Evolutionary conservation across 1,140 invertebrate genomes (phyloP).

Genomic region (Lordiphosa stackelbergi): DNA sequence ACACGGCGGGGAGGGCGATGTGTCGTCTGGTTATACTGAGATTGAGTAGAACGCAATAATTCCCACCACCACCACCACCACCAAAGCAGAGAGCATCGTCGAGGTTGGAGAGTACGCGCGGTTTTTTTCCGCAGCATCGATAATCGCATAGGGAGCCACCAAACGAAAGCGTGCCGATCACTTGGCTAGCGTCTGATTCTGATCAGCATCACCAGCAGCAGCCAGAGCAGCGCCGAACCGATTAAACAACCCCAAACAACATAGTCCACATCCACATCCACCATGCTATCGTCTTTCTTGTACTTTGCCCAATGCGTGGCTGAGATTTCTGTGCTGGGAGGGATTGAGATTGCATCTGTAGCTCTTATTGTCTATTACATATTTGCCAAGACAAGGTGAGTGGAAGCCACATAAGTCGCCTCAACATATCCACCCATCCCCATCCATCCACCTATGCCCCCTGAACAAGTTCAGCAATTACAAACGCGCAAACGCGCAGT

Average conservation of each 20-base stretch:
- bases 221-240: constrained; percentile 13
- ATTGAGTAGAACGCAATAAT: constrained; percentile 66
- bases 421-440: background rate
- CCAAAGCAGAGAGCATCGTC: constrained; percentile 35
- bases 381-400: constrained; percentile 75
- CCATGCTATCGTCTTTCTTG: constrained; percentile 53
- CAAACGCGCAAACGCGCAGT: too few relatives aligned
- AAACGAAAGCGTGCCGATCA: too few relatives aligned
- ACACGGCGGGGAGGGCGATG: constrained; percentile 36
- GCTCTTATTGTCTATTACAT: constrained; percentile 70
- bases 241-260: constrained; percentile 1
- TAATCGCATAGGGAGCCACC: background rate
- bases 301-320: constrained; percentile 68
- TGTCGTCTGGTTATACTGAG: constrained; percentile 63
- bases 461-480: constrained; percentile 6
- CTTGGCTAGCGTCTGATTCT: too few relatives aligned
- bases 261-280: constrained; percentile 1
- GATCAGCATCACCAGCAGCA: background rate
- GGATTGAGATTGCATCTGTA: constrained; percentile 71
- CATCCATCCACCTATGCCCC: constrained; percentile 3
- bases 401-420: constrained; percentile 51
- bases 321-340: constrained; percentile 71
- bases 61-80: constrained; percentile 20
- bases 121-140: too few relatives aligned
- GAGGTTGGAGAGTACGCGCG: constrained; percentile 1